A percentile compares a stretch with the other conserved stretches of the same genome.
Conservation (phyloP, 1,140 invertebrate genomes). For the Tenebrio molitor region DNA sequence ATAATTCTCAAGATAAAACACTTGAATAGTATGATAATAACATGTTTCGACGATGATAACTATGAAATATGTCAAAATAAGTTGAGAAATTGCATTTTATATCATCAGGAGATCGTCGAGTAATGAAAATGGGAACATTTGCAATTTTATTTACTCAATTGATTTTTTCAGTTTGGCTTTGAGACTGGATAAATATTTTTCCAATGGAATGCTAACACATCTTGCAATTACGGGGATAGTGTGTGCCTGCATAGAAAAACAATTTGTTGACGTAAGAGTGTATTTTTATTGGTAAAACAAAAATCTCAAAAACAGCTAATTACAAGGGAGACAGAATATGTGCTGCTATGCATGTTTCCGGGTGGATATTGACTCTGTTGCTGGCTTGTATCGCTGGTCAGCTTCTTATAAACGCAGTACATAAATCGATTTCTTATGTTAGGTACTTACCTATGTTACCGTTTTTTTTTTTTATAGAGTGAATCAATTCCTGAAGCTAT, state of each 20-base stretch:
- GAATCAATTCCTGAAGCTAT: too few relatives aligned
- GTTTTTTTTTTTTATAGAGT: too few relatives aligned
- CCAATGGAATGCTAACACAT: not conserved
- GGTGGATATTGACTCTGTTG: too few relatives aligned
- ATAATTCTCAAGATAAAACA: conserved; percentile 23
- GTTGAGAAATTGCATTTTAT: not conserved
- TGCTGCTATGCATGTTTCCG: too few relatives aligned
- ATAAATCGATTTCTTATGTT: too few relatives aligned
- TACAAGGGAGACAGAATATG: too few relatives aligned
- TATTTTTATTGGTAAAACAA: too few relatives aligned
- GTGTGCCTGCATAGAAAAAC: conserved; percentile 7
- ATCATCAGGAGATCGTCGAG: not conserved
- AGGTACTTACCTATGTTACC: too few relatives aligned
- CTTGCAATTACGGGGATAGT: not conserved
- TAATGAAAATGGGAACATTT: not conserved
- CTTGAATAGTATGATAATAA: conserved; percentile 5
- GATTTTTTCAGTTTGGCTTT: not conserved
- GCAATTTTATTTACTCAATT: not conserved
- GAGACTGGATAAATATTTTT: conserved; percentile 11
- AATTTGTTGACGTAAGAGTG: conserved; percentile 20
- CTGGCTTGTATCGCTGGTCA: too few relatives aligned
- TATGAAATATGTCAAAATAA: not conserved
- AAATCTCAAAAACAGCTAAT: too few relatives aligned
- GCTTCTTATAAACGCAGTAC: too few relatives aligned
- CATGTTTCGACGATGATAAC: conserved; percentile 9